Conservation (phyloP, 2,797 vertebrate genomes). For the Poeciliopsis presidionis region DNA sequence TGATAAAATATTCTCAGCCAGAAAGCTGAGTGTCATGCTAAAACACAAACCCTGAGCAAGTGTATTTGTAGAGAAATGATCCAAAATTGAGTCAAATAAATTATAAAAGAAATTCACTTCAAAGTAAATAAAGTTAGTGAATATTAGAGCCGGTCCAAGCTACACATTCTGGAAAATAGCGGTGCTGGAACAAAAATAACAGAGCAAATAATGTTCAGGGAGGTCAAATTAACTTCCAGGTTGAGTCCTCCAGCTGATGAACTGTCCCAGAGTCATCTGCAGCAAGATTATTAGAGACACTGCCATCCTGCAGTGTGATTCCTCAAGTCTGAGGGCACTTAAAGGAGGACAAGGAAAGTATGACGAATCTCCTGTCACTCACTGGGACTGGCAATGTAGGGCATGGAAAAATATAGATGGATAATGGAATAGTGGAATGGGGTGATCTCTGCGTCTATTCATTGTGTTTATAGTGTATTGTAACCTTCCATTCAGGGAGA, state of each 20-base stretch:
- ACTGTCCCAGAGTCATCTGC: conserved; percentile 45
- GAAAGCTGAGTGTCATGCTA: not conserved
- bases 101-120: not conserved
- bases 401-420: conserved; percentile 42
- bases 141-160: not conserved
- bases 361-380: conserved; percentile 69
- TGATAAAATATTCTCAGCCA: not conserved
- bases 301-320: conserved; percentile 55
- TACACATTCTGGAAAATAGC: conserved; percentile 6
- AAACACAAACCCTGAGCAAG: conserved; percentile 22
- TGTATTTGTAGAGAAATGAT: conserved; percentile 20
- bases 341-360: conserved; percentile 60
- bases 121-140: too few relatives aligned
- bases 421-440: conserved; percentile 10
- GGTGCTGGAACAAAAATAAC: conserved; percentile 20
- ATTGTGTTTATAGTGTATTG: conserved; percentile 37
- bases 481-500: conserved; percentile 27
- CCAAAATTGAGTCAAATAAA: conserved; percentile 9
- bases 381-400: conserved; percentile 55
- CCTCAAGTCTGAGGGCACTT: conserved; percentile 49
- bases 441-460: conserved; percentile 28
- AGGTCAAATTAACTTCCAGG: conserved; percentile 44
- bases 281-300: conserved; percentile 46
- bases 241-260: conserved; percentile 40
- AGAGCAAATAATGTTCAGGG: conserved; percentile 9